Percentiles rank a stretch among this genome's conserved stretches.
Conservation (phyloP, 2,888 invertebrate genomes). For the Drosophila ezoana region DNA sequence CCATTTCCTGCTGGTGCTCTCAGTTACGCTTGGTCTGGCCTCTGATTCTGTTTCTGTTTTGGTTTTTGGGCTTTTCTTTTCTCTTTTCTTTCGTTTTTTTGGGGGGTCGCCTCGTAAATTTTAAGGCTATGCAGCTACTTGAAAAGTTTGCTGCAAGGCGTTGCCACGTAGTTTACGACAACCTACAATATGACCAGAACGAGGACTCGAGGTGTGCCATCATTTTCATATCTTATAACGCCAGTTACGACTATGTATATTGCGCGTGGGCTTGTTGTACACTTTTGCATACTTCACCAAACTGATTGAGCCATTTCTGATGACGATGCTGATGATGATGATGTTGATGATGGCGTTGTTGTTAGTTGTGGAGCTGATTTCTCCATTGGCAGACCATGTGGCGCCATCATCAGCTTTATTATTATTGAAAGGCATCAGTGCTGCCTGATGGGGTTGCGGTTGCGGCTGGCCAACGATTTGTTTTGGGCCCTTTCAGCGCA, state of each 20-base stretch:
- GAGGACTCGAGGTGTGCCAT: conserved; percentile 56
- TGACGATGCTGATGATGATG: conserved; percentile 17
- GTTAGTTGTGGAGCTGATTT: not conserved
- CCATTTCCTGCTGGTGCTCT: conserved; percentile 57
- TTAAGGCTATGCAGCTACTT: conserved; percentile 73
- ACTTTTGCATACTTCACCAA: conserved; percentile 56
- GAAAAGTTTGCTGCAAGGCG: conserved; percentile 68
- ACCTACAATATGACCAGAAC: conserved; percentile 22
- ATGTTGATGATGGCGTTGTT: conserved; percentile 8
- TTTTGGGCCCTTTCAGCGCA: conserved; percentile 30
- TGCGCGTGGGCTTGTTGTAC: conserved; percentile 18
- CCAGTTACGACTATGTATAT: conserved; percentile 39
- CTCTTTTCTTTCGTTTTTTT: conserved; percentile 29
- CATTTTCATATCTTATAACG: conserved; percentile 69
- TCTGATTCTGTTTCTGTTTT: conserved; percentile 43
- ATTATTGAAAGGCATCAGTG: conserved; percentile 62
- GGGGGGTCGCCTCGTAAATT: conserved; percentile 63
- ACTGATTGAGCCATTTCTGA: conserved; percentile 69
- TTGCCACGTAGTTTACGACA: conserved; percentile 67
- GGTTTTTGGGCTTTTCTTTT: conserved; percentile 40
- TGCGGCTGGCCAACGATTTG: conserved; percentile 42
- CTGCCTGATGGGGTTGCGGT: conserved; percentile 40
- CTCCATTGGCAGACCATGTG: conserved; percentile 37
- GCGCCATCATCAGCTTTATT: conserved; percentile 60
- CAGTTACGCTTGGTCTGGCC: conserved; percentile 64